Percentiles rank a stretch among this genome's conserved stretches.
Evolutionary conservation across 2,797 vertebrate species (phyloP).

Genomic region (Siniperca scherzeri): DNA sequence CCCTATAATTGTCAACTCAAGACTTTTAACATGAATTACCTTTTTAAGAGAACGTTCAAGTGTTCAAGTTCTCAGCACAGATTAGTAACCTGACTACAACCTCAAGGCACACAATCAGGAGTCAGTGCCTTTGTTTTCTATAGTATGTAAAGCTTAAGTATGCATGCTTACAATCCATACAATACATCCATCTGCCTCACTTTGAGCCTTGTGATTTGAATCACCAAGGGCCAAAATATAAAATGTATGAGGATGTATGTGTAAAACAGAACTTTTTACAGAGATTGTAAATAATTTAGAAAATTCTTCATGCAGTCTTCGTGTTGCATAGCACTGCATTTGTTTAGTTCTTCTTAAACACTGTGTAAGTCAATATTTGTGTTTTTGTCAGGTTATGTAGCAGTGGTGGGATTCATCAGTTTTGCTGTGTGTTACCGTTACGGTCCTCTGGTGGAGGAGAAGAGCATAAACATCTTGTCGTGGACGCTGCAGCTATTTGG

Average conservation of each 20-base stretch:
- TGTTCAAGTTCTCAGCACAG: neutral
- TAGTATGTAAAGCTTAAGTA: neutral
- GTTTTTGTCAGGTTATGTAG: conserved; percentile 87
- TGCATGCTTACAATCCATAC: no score
- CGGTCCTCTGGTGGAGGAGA: conserved; percentile 92
- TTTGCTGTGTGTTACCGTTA: conserved; percentile 95
- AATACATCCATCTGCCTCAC: neutral
- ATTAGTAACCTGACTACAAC: neutral
- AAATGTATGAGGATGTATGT: neutral
- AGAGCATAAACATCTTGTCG: conserved; percentile 94
- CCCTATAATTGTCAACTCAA: neutral
- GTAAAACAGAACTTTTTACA: neutral
- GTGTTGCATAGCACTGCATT: neutral
- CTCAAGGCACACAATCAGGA: neutral
- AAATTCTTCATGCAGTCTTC: neutral
- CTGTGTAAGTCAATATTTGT: neutral
- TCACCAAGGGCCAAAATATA: neutral
- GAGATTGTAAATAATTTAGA: neutral
- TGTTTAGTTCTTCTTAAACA: neutral
- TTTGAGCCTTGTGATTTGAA: neutral
- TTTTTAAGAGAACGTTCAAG: neutral
- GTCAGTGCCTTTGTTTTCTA: neutral
- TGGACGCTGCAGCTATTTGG: conserved; percentile 95
- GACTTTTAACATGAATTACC: neutral
- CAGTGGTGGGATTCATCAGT: conserved; percentile 91